Evolutionary conservation across 2,113 vertebrate species (phyloP), one percentile per base, ranked within the genome.

Genomic region (Trochalopteron elliotii): DNA sequence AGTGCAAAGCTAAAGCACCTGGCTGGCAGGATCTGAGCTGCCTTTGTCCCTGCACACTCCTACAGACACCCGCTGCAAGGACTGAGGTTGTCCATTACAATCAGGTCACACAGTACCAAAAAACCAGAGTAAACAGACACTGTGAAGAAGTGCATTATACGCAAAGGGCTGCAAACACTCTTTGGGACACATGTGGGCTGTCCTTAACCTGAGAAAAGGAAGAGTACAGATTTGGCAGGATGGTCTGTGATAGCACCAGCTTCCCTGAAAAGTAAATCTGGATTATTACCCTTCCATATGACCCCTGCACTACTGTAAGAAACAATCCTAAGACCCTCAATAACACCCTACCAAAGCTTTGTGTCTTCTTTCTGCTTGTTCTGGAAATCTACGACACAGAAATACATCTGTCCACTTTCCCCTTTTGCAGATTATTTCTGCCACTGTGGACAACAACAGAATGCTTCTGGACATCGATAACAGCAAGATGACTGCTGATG

Each of bases 401-500:
- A 76, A 37, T 5, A 30, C 9, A 31, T 10, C 33, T 83, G 9
- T 70, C 25, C 18, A 47, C 5, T 10, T 42, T 75, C 5, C 10
- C 12, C 10, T 63, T 70, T 79, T 87, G 4, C 25, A 96, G 95
- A 96, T 96, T 5, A 75, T 96, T 91, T 79, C 95, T 83, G 95
- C 95, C 68, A 95, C 95, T 28, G 93, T 96, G 84, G 95, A 96
- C 44, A 96, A 96, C 1, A 96, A 95, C 68, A 98, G 91, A 2
- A 91, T 98, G 87, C 39, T 98, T 35, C 97, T 98, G 77, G 98
- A 98, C 21, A 96, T 95, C 0, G 95, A 96, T 7, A 96, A 96
- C 81, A 94, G 95, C 95, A 91, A 91, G 91, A 91, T 96, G 95
- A 96, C 95, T 7, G 95, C 98, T 0, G 98, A 98, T 0, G 98